Conservation (phyloP, 2,888 invertebrate species). For the Parapristionchus giblindavisi region DNA sequence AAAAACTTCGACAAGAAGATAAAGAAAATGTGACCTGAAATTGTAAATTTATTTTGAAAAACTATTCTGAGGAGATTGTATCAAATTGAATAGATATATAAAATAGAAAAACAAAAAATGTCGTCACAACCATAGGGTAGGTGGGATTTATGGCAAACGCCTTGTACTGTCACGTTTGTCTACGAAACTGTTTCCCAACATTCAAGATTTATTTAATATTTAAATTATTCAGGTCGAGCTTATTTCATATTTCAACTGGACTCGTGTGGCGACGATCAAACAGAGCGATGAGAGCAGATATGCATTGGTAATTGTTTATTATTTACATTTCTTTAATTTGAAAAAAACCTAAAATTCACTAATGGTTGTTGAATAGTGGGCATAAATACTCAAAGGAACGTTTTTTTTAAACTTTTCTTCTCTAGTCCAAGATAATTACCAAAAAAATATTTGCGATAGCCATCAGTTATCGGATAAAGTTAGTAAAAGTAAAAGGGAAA, state of each 20-base stretch:
- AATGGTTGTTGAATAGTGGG: background rate
- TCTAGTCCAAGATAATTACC: no score
- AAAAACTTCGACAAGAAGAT: background rate
- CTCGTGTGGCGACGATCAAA: slow-evolving; percentile 92
- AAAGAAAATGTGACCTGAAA: background rate
- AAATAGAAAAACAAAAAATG: slow-evolving; percentile 81
- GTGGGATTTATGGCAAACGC: no score
- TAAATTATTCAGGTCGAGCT: no score
- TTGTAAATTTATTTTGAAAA: background rate
- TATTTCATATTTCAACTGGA: slow-evolving; percentile 93
- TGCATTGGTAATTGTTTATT: slow-evolving; percentile 77
- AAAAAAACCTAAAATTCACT: background rate
- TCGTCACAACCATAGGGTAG: no score
- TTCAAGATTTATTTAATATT: no score
- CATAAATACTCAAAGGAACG: background rate
- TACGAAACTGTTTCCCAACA: no score
- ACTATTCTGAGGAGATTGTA: background rate
- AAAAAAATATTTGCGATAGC: no score
- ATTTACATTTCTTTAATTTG: background rate
- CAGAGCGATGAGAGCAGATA: slow-evolving; percentile 90
- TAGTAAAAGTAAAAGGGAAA: no score
- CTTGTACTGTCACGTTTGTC: no score
- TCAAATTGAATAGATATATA: background rate
- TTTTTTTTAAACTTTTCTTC: no score
- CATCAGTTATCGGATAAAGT: no score